phyloP scores from a whole-genome alignment of 35 echinoderm and acorn worm genomes.

The Apostichopus parvimensis region DNA sequence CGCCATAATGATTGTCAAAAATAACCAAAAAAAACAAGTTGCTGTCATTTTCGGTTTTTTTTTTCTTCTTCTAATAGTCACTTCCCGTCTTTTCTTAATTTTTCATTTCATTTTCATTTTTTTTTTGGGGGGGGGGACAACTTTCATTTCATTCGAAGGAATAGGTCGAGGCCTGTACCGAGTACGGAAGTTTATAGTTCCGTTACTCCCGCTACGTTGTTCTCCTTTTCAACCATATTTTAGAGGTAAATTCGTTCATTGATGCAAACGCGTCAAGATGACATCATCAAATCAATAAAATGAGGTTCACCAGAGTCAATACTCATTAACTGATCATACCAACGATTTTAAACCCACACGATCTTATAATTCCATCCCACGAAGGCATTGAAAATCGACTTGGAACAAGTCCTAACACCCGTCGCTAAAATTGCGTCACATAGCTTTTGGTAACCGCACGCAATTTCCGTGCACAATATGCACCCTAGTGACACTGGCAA shows the following conservation, averaged over 20 bases:
- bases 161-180: background rate
- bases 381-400: background rate
- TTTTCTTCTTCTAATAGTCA: no score
- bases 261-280: slow-evolving; percentile 31
- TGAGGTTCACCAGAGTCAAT: slow-evolving; percentile 38
- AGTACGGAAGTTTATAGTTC: background rate
- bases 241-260: background rate
- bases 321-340: background rate
- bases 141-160: background rate
- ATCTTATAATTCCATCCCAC: background rate
- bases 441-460: slow-evolving; percentile 12
- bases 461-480: slow-evolving; percentile 39
- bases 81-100: no score
- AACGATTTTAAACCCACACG: background rate
- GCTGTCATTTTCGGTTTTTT: no score
- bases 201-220: background rate
- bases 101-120: no score
- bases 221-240: background rate
- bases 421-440: slow-evolving; percentile 15
- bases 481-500: slow-evolving; percentile 20
- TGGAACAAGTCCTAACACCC: slow-evolving; percentile 5
- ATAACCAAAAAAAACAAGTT: no score
- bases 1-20: no score
- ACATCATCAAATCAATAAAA: slow-evolving; percentile 18
- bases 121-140: no score